Evolutionary conservation across 2,888 invertebrate species (phyloP).

Genomic region (Andrena marginata): DNA sequence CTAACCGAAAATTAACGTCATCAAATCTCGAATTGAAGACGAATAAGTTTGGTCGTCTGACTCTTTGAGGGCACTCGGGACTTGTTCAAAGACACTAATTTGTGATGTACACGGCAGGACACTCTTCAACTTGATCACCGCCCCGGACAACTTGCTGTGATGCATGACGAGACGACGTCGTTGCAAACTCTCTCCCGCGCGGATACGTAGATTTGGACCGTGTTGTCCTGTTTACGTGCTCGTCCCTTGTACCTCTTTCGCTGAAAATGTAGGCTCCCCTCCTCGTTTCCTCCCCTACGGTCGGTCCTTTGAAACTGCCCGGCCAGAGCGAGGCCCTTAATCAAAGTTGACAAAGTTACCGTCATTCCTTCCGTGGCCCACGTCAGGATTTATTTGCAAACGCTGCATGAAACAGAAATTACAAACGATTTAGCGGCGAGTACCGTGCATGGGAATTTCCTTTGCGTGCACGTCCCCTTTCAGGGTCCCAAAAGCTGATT

Average conservation of each 20-base stretch:
- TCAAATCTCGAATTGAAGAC: constrained; percentile 11
- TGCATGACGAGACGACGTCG: constrained; percentile 20
- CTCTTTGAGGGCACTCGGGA: neutral
- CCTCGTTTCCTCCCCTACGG: neutral
- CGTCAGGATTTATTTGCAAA: constrained; percentile 47
- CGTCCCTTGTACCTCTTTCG: constrained; percentile 36
- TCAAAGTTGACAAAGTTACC: constrained; percentile 57
- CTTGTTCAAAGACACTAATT: constrained; percentile 49
- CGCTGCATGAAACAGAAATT: constrained; percentile 45
- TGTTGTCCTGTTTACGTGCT: constrained; percentile 36
- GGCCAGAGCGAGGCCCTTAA: constrained; percentile 38
- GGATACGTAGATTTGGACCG: constrained; percentile 43
- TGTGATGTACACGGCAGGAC: constrained; percentile 27
- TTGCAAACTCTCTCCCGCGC: constrained; percentile 16
- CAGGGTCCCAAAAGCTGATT: constrained; percentile 6
- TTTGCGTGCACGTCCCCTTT: neutral
- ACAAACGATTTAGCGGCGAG: constrained; percentile 35
- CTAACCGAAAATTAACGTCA: constrained; percentile 13
- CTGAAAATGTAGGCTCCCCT: constrained; percentile 26
- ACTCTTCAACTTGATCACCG: constrained; percentile 46
- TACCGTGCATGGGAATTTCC: constrained; percentile 12
- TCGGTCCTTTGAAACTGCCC: constrained; percentile 45
- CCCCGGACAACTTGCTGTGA: constrained; percentile 31
- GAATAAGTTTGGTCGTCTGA: neutral
- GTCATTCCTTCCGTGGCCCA: constrained; percentile 32